These are phyloP conservation scores for Actinemys pallida DNA, from an alignment of 2,113 vertebrate species.

Conservation along the genomic window DNA sequence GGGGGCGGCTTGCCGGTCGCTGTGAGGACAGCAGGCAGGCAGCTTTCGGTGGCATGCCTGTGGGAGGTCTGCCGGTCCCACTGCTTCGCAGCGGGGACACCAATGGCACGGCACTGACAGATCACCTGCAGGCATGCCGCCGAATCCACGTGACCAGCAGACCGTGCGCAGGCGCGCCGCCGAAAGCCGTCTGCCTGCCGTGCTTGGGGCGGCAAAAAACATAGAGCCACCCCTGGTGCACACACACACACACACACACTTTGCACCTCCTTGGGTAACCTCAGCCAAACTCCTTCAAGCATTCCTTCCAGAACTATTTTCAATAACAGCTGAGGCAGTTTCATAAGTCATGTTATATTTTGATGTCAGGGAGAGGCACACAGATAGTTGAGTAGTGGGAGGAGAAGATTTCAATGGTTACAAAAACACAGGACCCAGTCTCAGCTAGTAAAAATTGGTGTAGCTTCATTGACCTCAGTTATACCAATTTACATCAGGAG, in stretches of 20 bases:
- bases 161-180: too few species aligned
- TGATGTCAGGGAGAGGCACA: not conserved
- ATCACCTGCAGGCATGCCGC: too few species aligned
- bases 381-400: not conserved
- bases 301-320: not conserved
- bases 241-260: not conserved
- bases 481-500: not conserved
- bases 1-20: too few species aligned
- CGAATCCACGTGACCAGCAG: too few species aligned
- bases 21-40: too few species aligned
- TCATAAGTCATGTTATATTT: not conserved
- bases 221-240: not conserved
- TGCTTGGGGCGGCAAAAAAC: too few species aligned
- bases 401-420: conserved; percentile 7
- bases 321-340: not conserved
- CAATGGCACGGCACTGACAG: too few species aligned
- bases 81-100: too few species aligned
- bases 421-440: not conserved
- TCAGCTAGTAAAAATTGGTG: not conserved
- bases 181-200: too few species aligned
- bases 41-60: too few species aligned
- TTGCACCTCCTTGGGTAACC: not conserved
- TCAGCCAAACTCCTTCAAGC: not conserved
- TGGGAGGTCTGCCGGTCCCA: too few species aligned
- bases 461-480: not conserved